Conservation (phyloP, 2,797 vertebrate genomes). For the Champsocephalus gunnari region DNA sequence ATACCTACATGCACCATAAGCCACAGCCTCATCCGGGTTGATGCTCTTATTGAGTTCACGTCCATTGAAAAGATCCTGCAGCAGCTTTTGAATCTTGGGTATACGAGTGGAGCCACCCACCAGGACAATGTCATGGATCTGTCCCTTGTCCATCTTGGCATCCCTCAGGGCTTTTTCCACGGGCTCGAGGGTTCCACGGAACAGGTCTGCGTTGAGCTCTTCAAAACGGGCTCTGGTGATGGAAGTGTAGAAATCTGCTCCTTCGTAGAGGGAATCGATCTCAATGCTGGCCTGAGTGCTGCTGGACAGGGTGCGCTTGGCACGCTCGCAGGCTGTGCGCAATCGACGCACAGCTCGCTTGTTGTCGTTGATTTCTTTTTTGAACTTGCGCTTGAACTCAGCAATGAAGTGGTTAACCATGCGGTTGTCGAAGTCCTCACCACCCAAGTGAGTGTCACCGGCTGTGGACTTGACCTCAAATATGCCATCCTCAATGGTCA, state of each 20-base stretch:
- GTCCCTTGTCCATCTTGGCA: conserved; percentile 87
- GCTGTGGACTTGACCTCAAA: conserved; percentile 89
- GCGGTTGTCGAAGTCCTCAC: conserved; percentile 89
- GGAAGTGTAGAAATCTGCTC: conserved; percentile 88
- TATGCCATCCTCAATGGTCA: conserved; percentile 89
- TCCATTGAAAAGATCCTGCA: conserved; percentile 88
- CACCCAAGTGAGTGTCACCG: conserved; percentile 87
- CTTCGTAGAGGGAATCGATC: conserved; percentile 87
- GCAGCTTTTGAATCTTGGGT: conserved; percentile 88
- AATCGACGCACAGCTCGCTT: conserved; percentile 88
- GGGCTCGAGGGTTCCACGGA: conserved; percentile 87
- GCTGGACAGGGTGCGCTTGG: conserved; percentile 88
- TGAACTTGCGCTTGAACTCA: conserved; percentile 89
- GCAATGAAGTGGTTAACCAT: conserved; percentile 89
- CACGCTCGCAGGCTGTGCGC: conserved; percentile 87
- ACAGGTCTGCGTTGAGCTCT: conserved; percentile 88
- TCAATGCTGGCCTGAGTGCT: conserved; percentile 89
- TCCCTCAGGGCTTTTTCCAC: conserved; percentile 87
- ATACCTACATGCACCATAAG: conserved; percentile 84
- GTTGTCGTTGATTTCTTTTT: conserved; percentile 86
- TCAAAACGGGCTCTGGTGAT: conserved; percentile 89
- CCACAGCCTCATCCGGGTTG: conserved; percentile 88
- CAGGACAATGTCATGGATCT: conserved; percentile 87
- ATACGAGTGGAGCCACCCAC: conserved; percentile 89
- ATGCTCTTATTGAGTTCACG: conserved; percentile 89